A percentile compares a stretch with the other conserved stretches of the same genome.
phyloP scores from a whole-genome alignment of 2,888 invertebrate species.

The Euplexia lucipara region DNA sequence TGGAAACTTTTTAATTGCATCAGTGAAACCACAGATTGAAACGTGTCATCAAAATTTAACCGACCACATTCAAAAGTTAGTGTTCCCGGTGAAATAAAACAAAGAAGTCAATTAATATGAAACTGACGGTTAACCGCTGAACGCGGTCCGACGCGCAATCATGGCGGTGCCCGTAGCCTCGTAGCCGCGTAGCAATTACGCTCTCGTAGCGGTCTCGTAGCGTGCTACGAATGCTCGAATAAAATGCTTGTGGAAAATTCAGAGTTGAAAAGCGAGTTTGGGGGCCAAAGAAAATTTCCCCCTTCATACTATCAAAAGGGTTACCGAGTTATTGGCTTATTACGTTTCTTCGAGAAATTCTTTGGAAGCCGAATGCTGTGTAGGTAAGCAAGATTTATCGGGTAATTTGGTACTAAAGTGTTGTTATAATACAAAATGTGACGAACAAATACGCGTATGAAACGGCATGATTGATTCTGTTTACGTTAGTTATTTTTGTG shows the following conservation, averaged over 20 bases:
- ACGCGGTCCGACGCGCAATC: slow-evolving; percentile 69
- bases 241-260: slow-evolving; percentile 66
- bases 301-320: slow-evolving; percentile 58
- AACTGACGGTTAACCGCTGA: slow-evolving; percentile 68
- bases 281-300: slow-evolving; percentile 57
- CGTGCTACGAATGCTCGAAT: slow-evolving; percentile 65
- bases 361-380: slow-evolving; percentile 43
- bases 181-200: slow-evolving; percentile 78
- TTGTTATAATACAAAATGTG: slow-evolving; percentile 53
- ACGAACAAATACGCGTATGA: slow-evolving; percentile 38
- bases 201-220: slow-evolving; percentile 75
- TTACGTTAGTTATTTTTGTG: slow-evolving; percentile 37
- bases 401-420: slow-evolving; percentile 55
- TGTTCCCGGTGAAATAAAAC: slow-evolving; percentile 71
- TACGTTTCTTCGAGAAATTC: slow-evolving; percentile 54
- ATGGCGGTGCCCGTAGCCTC: slow-evolving; percentile 71
- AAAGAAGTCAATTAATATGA: slow-evolving; percentile 81
- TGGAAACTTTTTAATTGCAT: slow-evolving; percentile 70
- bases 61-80: slow-evolving; percentile 65
- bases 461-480: slow-evolving; percentile 55
- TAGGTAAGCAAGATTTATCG: slow-evolving; percentile 54
- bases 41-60: slow-evolving; percentile 71
- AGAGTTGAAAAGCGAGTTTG: slow-evolving; percentile 52
- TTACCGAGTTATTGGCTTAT: slow-evolving; percentile 65
- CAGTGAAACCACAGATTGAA: slow-evolving; percentile 71